Conservation (phyloP, 2,888 invertebrate species). For the Drosophila anomalipes region DNA sequence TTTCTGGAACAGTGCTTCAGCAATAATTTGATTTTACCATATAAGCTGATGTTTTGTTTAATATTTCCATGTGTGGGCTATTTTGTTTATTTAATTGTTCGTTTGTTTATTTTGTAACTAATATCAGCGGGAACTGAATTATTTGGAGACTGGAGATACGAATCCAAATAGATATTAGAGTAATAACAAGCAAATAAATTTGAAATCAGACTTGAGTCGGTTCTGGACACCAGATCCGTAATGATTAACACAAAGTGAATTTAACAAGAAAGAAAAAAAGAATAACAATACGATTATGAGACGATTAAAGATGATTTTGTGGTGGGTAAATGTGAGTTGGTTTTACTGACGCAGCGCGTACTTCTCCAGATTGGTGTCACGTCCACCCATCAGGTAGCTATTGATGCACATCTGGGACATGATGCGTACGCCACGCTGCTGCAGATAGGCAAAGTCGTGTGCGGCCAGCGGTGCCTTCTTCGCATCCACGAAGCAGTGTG, state of each 20-base stretch:
- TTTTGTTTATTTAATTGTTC: neutral
- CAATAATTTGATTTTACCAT: neutral
- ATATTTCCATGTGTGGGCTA: neutral
- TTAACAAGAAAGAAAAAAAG: constrained; percentile 20
- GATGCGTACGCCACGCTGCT: constrained; percentile 71
- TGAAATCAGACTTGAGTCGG: constrained; percentile 23
- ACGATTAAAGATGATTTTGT: neutral
- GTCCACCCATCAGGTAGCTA: constrained; percentile 82
- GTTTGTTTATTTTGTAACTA: neutral
- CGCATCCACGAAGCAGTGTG: constrained; percentile 84
- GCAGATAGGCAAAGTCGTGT: constrained; percentile 72
- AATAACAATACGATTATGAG: neutral
- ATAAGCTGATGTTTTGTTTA: neutral
- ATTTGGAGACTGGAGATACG: neutral
- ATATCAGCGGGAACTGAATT: neutral
- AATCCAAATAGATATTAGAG: constrained; percentile 3
- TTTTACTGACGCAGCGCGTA: constrained; percentile 56
- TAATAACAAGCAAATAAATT: constrained; percentile 19
- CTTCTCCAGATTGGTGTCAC: constrained; percentile 78
- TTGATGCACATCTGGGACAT: constrained; percentile 84
- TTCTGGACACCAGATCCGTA: constrained; percentile 2
- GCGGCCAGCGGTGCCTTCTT: constrained; percentile 78
- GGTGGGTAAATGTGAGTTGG: neutral
- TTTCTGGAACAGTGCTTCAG: neutral
- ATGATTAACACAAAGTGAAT: constrained; percentile 5